Conservation (phyloP, 2,113 vertebrate genomes). For the Megaceryle maxima region DNA sequence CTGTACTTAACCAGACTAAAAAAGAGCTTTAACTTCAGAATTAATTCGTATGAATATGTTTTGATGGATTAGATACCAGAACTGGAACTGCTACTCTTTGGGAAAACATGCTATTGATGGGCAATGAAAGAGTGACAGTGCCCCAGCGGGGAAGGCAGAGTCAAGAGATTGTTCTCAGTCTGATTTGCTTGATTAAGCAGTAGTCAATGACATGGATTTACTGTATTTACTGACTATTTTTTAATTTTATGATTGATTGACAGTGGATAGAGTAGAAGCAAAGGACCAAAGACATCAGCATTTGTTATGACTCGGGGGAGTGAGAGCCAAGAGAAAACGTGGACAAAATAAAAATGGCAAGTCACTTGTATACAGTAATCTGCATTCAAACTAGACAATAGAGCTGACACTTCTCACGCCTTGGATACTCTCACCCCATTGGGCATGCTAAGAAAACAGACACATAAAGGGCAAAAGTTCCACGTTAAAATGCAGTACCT, state of each 20-base stretch:
- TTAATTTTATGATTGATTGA: background rate
- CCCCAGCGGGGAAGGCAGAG: background rate
- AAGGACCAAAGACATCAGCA: background rate
- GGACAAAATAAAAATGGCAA: conserved; percentile 10
- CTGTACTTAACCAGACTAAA: background rate
- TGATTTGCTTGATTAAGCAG: conserved; percentile 29
- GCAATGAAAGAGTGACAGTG: background rate
- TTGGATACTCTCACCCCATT: background rate
- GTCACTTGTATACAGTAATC: conserved; percentile 18
- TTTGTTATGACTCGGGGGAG: background rate
- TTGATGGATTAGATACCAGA: background rate
- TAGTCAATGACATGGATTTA: background rate
- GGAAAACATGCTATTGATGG: background rate
- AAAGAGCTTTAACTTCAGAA: background rate
- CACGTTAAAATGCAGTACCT: background rate
- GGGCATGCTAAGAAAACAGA: background rate
- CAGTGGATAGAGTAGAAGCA: background rate
- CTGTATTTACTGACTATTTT: background rate
- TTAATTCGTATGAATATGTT: background rate
- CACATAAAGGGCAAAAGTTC: background rate
- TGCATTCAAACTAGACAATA: conserved; percentile 46
- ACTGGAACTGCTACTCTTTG: background rate
- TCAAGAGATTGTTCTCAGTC: background rate
- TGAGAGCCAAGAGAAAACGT: background rate
- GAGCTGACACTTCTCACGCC: conserved; percentile 37